Evolutionary conservation across 2,888 invertebrate genomes (phyloP).

Genomic region (Xestia xanthographa): DNA sequence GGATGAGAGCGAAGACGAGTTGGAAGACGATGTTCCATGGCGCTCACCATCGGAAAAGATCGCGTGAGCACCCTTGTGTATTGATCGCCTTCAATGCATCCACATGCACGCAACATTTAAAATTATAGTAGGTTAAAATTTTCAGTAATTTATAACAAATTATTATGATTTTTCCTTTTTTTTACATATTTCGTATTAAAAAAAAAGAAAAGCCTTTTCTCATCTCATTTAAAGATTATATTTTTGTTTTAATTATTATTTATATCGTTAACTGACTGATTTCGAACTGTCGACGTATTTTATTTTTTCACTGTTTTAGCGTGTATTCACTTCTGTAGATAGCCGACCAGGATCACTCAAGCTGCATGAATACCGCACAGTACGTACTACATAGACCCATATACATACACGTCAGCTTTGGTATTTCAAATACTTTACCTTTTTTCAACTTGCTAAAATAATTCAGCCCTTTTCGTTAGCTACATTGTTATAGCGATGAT

Average conservation of each 20-base stretch:
- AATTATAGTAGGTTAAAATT: slow-evolving; percentile 9
- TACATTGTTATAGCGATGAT: slow-evolving; percentile 28
- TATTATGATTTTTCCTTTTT: slow-evolving; percentile 3
- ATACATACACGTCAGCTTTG: slow-evolving; percentile 69
- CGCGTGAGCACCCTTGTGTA: slow-evolving; percentile 92
- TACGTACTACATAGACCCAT: slow-evolving; percentile 78
- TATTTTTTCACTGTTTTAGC: slow-evolving; percentile 78
- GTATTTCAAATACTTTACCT: slow-evolving; percentile 34
- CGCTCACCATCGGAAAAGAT: slow-evolving; percentile 97
- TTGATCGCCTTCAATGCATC: slow-evolving; percentile 67
- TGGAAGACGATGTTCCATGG: slow-evolving; percentile 97
- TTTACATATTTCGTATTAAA: slow-evolving; percentile 8
- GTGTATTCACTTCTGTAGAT: slow-evolving; percentile 83
- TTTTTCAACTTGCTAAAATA: slow-evolving; percentile 16
- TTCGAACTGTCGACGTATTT: slow-evolving; percentile 59
- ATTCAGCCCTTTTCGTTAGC: slow-evolving; percentile 31
- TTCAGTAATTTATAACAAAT: not conserved
- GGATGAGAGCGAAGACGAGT: slow-evolving; percentile 96
- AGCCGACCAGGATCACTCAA: slow-evolving; percentile 82
- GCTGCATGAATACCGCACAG: slow-evolving; percentile 86
- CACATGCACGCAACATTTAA: slow-evolving; percentile 74
- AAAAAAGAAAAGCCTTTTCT: not conserved
- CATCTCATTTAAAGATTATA: slow-evolving; percentile 12
- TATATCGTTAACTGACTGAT: slow-evolving; percentile 41
- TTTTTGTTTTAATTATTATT: slow-evolving; percentile 18